Evolutionary conservation across 2,113 vertebrate species (phyloP).

Genomic region (Blennius ocellaris): DNA sequence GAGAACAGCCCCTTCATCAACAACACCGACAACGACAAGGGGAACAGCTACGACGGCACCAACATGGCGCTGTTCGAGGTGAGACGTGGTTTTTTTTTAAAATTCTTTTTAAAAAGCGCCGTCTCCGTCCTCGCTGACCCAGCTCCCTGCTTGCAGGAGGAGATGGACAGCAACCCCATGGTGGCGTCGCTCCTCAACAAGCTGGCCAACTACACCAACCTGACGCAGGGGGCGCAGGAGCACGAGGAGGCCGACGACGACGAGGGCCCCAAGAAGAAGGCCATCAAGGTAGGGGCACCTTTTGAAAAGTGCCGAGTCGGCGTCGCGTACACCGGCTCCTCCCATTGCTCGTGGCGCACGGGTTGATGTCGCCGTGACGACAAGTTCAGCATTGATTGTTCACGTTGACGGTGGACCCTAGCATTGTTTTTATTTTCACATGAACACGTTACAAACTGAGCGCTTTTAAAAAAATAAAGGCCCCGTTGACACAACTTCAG

Average conservation of each 20-base stretch:
- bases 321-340: conserved; percentile 20
- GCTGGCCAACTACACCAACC: conserved; percentile 96
- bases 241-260: conserved; percentile 92
- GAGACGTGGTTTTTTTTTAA: too few relatives aligned
- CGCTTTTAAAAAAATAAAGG: too few relatives aligned
- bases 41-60: conserved; percentile 89
- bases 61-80: conserved; percentile 99
- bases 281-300: conserved; percentile 81
- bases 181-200: conserved; percentile 97
- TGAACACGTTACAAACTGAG: too few relatives aligned
- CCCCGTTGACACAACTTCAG: too few relatives aligned
- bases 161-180: conserved; percentile 99
- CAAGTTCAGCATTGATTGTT: too few relatives aligned
- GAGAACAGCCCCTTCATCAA: conserved; percentile 93
- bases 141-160: conserved; percentile 94
- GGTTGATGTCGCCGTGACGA: too few relatives aligned
- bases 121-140: too few relatives aligned
- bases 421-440: too few relatives aligned
- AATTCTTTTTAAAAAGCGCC: too few relatives aligned
- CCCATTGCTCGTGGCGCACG: too few relatives aligned
- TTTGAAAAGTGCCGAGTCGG: conserved; percentile 17
- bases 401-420: too few relatives aligned
- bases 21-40: conserved; percentile 84
- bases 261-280: conserved; percentile 87
- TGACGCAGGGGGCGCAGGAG: conserved; percentile 95